Base-by-base conservation (phyloP, 2,797 vertebrate genomes). In the Sciaenops ocellatus region DNA sequence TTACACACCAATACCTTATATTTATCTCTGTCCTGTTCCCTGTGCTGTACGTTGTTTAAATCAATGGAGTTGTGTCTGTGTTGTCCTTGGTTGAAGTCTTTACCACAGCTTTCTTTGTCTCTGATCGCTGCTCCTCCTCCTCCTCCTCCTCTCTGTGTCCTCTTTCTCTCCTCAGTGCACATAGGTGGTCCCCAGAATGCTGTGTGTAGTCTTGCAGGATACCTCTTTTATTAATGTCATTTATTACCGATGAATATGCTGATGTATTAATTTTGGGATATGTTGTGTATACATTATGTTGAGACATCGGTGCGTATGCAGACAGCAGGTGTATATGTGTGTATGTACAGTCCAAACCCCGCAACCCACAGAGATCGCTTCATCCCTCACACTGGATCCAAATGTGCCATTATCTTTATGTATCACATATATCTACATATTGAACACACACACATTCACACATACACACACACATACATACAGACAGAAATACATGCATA, bases 361-460 rank as follows among this genome's bases (percentile, higher is more conserved):
- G 76, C 38, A 82, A 85, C 66, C 87, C 84, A 87, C 85, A 82
- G 69, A 89, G 73, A 89, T 78, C 67, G 78, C 90, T 92, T 87
- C 90, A 92, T 85, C 89, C 90, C 86, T 91, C 93, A 94, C 92
- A 93, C 94, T 95, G 95, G 95, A 95, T 95, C 92, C 91, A 94
- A 91, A 94, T 85, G 94, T 96, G 95, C 96, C 95, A 93, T 93
- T 92, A 89, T 91, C 90, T 90, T 81, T 91, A 89, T 89, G 82
- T 91, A 91, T 89, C 85, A 88, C 90, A 83, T 78, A 85, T 86
- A 87, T 86, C 87, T 48, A 88, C 86, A 84, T 83, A 64, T 72
- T 89, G 47, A 86, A 80, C 80, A 66, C 59, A 87, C 81, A 81
- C 69, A 73, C 30, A 73, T 69, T 72, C 71, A 72, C 62, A 76